A percentile compares a stretch with the other conserved stretches of the same genome.
phyloP scores from a whole-genome alignment of 2,797 vertebrate genomes.

The Schizopygopsis pylzovi region DNA sequence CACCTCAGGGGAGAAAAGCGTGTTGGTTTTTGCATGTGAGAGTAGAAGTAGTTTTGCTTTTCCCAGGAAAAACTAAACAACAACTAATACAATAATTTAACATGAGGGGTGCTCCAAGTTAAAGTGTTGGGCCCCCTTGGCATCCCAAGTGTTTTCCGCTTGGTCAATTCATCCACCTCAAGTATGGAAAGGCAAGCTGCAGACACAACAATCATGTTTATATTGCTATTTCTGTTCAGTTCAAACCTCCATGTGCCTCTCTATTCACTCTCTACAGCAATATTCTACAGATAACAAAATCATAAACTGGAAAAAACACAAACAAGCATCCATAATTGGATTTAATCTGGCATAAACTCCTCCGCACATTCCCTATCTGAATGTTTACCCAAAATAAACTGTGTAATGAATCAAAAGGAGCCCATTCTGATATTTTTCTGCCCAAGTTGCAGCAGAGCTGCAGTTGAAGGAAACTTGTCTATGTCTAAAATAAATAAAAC shows the following conservation, averaged over 20 bases:
- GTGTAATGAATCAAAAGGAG: slow-evolving; percentile 15
- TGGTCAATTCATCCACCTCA: slow-evolving; percentile 2
- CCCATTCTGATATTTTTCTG: background rate
- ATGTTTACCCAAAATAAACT: slow-evolving; percentile 4
- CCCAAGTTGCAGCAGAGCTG: background rate
- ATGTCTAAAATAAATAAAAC: slow-evolving; percentile 14
- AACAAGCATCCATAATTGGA: slow-evolving; percentile 29
- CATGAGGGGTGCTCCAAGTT: background rate
- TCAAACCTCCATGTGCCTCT: background rate
- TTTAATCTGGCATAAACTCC: slow-evolving; percentile 3
- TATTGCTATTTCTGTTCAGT: background rate
- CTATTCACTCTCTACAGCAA: slow-evolving; percentile 7
- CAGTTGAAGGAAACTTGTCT: slow-evolving; percentile 1
- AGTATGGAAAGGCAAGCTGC: slow-evolving; percentile 7
- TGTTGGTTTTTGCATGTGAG: slow-evolving; percentile 16
- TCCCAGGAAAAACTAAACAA: background rate
- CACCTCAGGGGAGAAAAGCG: slow-evolving; percentile 42
- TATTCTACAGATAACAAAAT: slow-evolving; percentile 22
- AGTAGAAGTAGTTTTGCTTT: background rate
- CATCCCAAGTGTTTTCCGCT: background rate
- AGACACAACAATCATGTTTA: slow-evolving; percentile 11
- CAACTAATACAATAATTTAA: slow-evolving; percentile 2
- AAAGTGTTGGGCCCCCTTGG: background rate
- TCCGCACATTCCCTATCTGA: background rate
- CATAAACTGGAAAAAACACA: slow-evolving; percentile 32